Percentiles rank a stretch among this genome's conserved stretches.
Conservation (phyloP, 2,888 invertebrate species). For the Dysmachus trigonus region DNA sequence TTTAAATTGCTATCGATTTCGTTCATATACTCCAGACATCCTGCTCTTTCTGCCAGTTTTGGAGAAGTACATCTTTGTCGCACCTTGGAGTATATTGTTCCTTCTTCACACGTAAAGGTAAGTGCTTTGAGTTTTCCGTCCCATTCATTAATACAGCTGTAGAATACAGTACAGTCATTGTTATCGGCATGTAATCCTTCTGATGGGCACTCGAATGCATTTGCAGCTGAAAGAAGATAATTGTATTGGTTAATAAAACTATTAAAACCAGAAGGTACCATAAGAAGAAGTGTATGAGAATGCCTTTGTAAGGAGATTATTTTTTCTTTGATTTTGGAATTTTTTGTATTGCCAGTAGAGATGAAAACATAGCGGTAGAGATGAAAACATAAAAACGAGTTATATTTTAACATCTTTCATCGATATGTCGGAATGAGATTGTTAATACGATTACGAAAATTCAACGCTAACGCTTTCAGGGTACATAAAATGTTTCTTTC, state of each 20-base stretch:
- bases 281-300: not conserved
- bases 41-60: conserved; percentile 72
- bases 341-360: no score
- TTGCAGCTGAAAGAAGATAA: not conserved
- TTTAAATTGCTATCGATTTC: conserved; percentile 54
- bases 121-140: conserved; percentile 69
- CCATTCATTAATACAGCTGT: conserved; percentile 75
- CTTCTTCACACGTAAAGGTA: conserved; percentile 77
- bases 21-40: conserved; percentile 69
- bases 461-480: not conserved
- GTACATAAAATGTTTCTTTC: not conserved
- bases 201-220: conserved; percentile 60
- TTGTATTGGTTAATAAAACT: not conserved
- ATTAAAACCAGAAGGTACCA: not conserved
- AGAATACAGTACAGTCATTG: conserved; percentile 77
- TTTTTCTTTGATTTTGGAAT: no score
- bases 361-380: no score
- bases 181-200: conserved; percentile 80
- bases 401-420: not conserved
- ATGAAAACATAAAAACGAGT: not conserved
- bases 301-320: no score
- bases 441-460: no score
- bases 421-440: no score
- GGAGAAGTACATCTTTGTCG: conserved; percentile 77
- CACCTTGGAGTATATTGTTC: conserved; percentile 78